Conservation (phyloP, 2,888 invertebrate species). For the Pseudanteris insignis region DNA sequence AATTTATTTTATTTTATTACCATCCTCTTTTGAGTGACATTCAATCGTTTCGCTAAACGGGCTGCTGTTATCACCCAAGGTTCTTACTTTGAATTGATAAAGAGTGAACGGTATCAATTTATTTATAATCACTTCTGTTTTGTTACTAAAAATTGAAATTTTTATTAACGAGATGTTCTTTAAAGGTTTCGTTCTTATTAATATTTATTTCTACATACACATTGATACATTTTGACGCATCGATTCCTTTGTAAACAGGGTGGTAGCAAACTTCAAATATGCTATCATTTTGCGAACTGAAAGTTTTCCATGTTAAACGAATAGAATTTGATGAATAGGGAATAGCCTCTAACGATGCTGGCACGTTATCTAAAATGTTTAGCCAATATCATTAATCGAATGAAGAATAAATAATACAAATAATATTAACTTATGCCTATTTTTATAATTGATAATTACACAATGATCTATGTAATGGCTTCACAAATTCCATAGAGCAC, state of each 20-base stretch:
- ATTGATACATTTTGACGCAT: too few species aligned
- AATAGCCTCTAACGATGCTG: slow-evolving; percentile 68
- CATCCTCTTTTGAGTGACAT: slow-evolving; percentile 74
- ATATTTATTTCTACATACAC: not conserved
- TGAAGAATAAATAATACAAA: too few species aligned
- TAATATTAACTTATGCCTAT: too few species aligned
- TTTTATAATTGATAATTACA: too few species aligned
- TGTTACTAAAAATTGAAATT: slow-evolving; percentile 66
- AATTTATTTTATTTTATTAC: slow-evolving; percentile 64
- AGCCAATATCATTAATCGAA: too few species aligned
- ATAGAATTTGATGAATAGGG: slow-evolving; percentile 68
- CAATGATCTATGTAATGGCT: slow-evolving; percentile 50
- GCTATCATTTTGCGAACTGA: slow-evolving; percentile 55
- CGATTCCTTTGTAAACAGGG: slow-evolving; percentile 55
- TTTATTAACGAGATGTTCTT: not conserved
- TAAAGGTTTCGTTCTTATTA: too few species aligned
- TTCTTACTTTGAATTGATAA: slow-evolving; percentile 77
- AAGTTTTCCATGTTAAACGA: slow-evolving; percentile 69
- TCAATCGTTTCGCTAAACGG: slow-evolving; percentile 73
- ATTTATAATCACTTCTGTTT: slow-evolving; percentile 69
- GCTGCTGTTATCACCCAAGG: slow-evolving; percentile 69
- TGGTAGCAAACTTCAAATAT: slow-evolving; percentile 70
- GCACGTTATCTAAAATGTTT: slow-evolving; percentile 55
- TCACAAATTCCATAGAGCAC: slow-evolving; percentile 56
- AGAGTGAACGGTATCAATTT: slow-evolving; percentile 74